These are phyloP conservation scores for Sarcophaga rosellei DNA, from an alignment of 2,888 invertebrate species.

Conservation along the genomic window DNA sequence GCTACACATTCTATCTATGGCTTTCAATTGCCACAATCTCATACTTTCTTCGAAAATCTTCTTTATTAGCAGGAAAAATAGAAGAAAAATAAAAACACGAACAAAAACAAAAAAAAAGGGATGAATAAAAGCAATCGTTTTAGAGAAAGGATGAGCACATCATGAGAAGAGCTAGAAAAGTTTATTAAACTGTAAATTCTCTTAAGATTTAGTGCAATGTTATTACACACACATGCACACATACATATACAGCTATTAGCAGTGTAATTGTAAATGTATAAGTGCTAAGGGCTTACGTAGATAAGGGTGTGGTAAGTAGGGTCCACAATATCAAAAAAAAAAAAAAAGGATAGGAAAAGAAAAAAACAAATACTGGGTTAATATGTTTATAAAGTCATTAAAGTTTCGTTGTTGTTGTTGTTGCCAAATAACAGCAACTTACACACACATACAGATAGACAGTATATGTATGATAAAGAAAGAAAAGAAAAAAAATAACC, in stretches of 20 bases:
- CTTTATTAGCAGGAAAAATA: no score
- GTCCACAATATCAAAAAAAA: constrained; percentile 5
- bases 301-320: constrained; percentile 22
- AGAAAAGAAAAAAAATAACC: background rate
- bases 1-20: background rate
- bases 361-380: constrained; percentile 60
- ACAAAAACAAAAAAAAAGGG: background rate
- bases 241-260: background rate
- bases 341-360: no score
- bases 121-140: constrained; percentile 5
- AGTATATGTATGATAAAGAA: background rate
- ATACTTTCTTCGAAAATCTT: background rate
- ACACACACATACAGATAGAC: background rate
- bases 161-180: background rate
- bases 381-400: constrained; percentile 68
- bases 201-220: constrained; percentile 53
- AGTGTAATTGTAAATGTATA: background rate
- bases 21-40: background rate
- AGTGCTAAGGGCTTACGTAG: background rate
- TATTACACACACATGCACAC: background rate
- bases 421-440: background rate
- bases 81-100: no score
- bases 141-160: no score
- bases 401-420: constrained; percentile 37
- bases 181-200: constrained; percentile 63